Evolutionary conservation across 1,140 invertebrate genomes (phyloP), one percentile per base, ranked within the genome.

Genomic region (Melanaphis sacchari): DNA sequence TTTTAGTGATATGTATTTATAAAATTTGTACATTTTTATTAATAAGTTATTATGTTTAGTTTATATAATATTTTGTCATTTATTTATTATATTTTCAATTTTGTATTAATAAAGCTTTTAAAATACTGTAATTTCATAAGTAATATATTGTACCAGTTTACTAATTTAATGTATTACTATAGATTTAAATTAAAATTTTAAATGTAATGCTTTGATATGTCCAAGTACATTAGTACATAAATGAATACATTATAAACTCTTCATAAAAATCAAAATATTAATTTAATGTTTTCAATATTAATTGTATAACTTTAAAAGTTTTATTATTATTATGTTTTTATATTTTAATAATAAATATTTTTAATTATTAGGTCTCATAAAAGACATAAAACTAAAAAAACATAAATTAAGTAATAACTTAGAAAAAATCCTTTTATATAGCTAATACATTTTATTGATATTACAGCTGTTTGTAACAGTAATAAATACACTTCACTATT

Each of bases 41-140:
- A 31, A 41, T 90, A 90, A 90, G 89, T 90, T 11, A 59, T 43
- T 54, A 59, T 40, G 66, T 90, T 90, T 59, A 66, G 66, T 90
- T 90, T 59, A 66, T 66, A 41, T 90, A 18, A 41, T 90, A 41
- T 59, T 90, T 90, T 59, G 15, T 31, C 46, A 89, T 85, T 85
- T 59, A 90, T 41, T 66, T 90, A 90, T 90, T 90, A 43, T n/a
- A 90, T 90, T 76, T 76, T 76, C 11, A 76, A 76, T 76, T 90
- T 90, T 90, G 36, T 90, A 90, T 66, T 66, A 90, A 38, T n/a
- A 49, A 66, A 90, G 89, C 52, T 90, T 36, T 66, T 41, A 90
- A 90, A 31, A 15, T n/a, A 90, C 24, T 59, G 38, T 90, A 90
- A 59, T 90, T 90, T 22, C n/a, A 2, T 41, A 90, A 59, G n/a